Conservation (phyloP, 64 coral and sea anemone genomes). For the Catalaphyllia jardinei region DNA sequence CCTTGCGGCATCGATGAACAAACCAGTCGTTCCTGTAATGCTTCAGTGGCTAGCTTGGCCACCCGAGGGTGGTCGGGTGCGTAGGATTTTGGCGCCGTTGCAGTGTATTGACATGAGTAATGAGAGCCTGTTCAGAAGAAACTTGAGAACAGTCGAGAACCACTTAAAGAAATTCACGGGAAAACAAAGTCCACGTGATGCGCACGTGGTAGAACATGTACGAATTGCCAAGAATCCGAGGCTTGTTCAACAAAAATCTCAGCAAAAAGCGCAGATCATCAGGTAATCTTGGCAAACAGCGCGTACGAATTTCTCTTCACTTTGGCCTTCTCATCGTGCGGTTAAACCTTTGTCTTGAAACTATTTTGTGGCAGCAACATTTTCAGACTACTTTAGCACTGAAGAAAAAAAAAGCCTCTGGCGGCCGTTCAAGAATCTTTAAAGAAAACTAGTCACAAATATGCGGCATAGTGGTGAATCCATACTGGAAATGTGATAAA, state of each 20-base stretch:
- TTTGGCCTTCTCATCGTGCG: no score
- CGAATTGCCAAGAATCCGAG: not conserved
- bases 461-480: no score
- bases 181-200: slow-evolving; percentile 15
- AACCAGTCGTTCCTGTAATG: slow-evolving; percentile 86
- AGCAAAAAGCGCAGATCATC: not conserved
- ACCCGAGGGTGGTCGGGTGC: slow-evolving; percentile 72
- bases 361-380: no score
- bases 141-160: slow-evolving; percentile 55
- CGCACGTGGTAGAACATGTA: not conserved
- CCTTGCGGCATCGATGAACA: slow-evolving; percentile 70
- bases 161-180: slow-evolving; percentile 48
- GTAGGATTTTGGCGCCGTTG: slow-evolving; percentile 74
- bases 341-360: no score
- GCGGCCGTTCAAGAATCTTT: no score
- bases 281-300: not conserved
- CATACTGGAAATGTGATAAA: no score
- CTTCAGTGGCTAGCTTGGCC: slow-evolving; percentile 92
- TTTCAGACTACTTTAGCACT: no score
- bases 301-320: not conserved
- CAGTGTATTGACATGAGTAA: slow-evolving; percentile 91
- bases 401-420: no score
- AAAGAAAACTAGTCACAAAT: no score
- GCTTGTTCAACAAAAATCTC: not conserved
- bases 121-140: slow-evolving; percentile 73